phyloP scores from a whole-genome alignment of 2,113 vertebrate species.

The Clarias gariepinus region DNA sequence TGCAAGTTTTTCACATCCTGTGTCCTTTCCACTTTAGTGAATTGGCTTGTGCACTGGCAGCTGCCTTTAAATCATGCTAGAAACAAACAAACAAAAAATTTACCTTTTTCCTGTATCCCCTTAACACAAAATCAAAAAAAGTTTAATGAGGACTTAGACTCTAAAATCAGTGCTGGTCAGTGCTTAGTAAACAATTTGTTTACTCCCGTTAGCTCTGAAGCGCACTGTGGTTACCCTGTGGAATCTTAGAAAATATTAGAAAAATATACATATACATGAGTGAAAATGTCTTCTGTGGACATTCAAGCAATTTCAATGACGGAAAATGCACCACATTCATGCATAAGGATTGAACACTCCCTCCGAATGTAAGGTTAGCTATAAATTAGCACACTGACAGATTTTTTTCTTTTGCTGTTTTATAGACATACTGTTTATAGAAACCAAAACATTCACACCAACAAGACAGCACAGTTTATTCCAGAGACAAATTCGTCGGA shows the following conservation, averaged over 20 bases:
- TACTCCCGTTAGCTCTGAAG: not conserved
- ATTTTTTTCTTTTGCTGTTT: not conserved
- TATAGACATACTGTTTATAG: not conserved
- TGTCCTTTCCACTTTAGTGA: not conserved
- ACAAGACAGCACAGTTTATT: not conserved
- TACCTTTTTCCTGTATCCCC: not conserved
- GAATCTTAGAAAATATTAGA: not conserved
- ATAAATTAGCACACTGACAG: not conserved
- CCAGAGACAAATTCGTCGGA: not conserved
- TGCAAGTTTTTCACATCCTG: not conserved
- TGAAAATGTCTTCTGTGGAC: not conserved
- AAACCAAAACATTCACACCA: constrained; percentile 9
- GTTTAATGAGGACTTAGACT: not conserved
- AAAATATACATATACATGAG: not conserved
- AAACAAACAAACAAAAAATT: not conserved
- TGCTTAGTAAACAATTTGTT: not conserved
- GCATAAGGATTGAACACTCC: not conserved
- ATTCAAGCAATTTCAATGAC: constrained; percentile 10
- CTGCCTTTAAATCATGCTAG: not conserved
- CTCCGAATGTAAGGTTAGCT: constrained; percentile 8
- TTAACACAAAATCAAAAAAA: not conserved
- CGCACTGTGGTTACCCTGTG: not conserved
- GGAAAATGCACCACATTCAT: too few species aligned
- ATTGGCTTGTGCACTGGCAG: not conserved
- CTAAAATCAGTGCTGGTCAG: not conserved